Evolutionary conservation across 1,140 invertebrate genomes (phyloP), one percentile per base, ranked within the genome.

Genomic region (Adoxophyes honmai): DNA sequence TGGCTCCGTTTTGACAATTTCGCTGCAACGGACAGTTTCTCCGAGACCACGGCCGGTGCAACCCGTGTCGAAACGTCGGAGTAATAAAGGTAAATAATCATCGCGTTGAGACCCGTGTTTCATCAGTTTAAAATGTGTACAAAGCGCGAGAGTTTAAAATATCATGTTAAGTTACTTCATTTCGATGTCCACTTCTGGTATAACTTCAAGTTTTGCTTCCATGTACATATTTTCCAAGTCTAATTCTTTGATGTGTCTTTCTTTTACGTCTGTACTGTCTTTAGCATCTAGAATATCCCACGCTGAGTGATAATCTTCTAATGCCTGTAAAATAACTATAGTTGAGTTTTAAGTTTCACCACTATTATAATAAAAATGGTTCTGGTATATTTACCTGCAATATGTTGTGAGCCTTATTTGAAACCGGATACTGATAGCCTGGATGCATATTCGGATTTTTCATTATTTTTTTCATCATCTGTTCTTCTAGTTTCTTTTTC

Each of bases 391-490:
- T 28, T 28, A 28, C 21, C 6, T 28, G 21, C 6, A 28, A 6
- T 34, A 81, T 60, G 13, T 60, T 36, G 48, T 64, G 8, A 18
- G 60, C 65, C 60, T 68, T 78, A 51, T 75, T 76, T 2, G 79
- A 85, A 10, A 44, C 7, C 11, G 78, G 78, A 56, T 69, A 85
- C 8, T 60, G 5, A 44, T 73, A 85, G 14, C 81, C 81, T 2
- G 81, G 81, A 65, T 85, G 79, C 55, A 69, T 60, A 0, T 60
- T 75, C 18, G 81, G 81, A 57, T 82, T 81, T 61, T 85, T 85
- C 76, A 80, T 79, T 15, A 81, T 68, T 55, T 82, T 82, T 55
- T 66, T 72, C n/a, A 75, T 13, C 7, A 78, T 16, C 11, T 61
- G 51, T 35, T 64, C 68, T 68, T 85, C 73, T 38, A 61, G 28